A percentile compares a stretch with the other conserved stretches of the same genome.
Evolutionary conservation across 1,140 invertebrate genomes (phyloP).

Genomic region (Venustaconcha ellipsiformis): DNA sequence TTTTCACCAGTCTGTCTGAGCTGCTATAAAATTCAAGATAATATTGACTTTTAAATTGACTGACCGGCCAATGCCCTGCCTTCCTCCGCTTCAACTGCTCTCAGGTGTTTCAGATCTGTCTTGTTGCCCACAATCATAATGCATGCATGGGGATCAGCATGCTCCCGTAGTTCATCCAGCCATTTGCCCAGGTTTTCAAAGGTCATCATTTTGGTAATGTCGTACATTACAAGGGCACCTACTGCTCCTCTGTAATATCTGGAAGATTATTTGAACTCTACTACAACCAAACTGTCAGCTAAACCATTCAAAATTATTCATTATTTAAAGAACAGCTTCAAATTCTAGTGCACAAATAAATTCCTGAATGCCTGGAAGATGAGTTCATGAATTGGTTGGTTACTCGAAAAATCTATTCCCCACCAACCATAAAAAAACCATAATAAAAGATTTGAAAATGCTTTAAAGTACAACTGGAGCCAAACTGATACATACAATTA

Average conservation of each 20-base stretch:
- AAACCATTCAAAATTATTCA: neutral
- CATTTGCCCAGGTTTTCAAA: conserved; percentile 63
- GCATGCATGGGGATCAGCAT: conserved; percentile 61
- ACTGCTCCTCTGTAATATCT: conserved; percentile 66
- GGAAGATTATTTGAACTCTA: conserved; percentile 7
- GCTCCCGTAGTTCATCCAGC: conserved; percentile 61
- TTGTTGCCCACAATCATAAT: conserved; percentile 70
- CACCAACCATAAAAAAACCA: too few relatives aligned
- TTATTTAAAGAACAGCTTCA: neutral
- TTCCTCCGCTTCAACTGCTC: conserved; percentile 88
- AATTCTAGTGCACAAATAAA: neutral
- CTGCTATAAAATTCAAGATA: neutral
- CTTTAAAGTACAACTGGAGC: neutral
- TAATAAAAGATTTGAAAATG: neutral
- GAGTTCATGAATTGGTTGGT: neutral
- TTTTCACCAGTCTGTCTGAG: too few relatives aligned
- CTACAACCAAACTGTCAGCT: neutral
- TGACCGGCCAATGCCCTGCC: conserved; percentile 89
- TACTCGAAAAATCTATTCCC: too few relatives aligned
- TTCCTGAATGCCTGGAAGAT: neutral
- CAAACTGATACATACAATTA: neutral
- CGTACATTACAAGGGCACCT: conserved; percentile 66
- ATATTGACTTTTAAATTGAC: neutral
- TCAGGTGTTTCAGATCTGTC: conserved; percentile 58
- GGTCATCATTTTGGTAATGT: conserved; percentile 62